Base-by-base conservation (phyloP, 1,140 invertebrate species). In the Hydropsyche tenuis region DNA sequence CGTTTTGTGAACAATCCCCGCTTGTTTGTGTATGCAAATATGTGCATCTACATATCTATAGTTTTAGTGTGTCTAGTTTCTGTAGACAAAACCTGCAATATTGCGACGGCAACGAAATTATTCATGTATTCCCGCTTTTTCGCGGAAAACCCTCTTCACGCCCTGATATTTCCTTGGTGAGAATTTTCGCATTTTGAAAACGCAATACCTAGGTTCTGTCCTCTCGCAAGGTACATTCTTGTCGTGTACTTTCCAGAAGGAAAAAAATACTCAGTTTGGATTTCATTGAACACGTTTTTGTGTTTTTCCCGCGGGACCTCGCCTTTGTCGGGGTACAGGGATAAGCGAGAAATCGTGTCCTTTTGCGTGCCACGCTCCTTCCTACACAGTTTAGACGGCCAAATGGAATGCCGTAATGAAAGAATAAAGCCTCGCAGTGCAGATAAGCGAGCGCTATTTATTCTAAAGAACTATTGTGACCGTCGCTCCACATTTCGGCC, bases 221-320 rank as follows among this genome's bases (percentile, higher is more conserved):
- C 9, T 37, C 30, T n/a, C n/a, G n/a, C n/a, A n/a, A n/a, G n/a
- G n/a, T n/a, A n/a, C n/a, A n/a, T n/a, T n/a, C n/a, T n/a, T 9
- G 30, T 37, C 30, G 30, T 9, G 30, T 37, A 37, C 9, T 37
- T 37, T 37, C 30, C 30, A 37, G 30, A 37, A 9, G 3, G 30
- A 37, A 9, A 4, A 37, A 37, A 37, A 37, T 4, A 37, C 56
- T 14, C 12, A 60, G 56, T 25, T 60, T 25, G 56, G 23, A 60
- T 60, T 60, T 60, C 56, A 60, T 25, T 60, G 56, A 60, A 60
- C 56, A 60, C 56, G 56, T 60, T 60, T 60, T 60, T 60, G 23
- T 27, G 56, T 25, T 23, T 53, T 53, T 25, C 56, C 23, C 56
- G 56, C 23, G 56, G 56, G 56, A 60, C 20, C 30, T 6, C 56